These are phyloP conservation scores for Calameuta filiformis DNA, from an alignment of 2,888 invertebrate genomes.

Conservation along the genomic window DNA sequence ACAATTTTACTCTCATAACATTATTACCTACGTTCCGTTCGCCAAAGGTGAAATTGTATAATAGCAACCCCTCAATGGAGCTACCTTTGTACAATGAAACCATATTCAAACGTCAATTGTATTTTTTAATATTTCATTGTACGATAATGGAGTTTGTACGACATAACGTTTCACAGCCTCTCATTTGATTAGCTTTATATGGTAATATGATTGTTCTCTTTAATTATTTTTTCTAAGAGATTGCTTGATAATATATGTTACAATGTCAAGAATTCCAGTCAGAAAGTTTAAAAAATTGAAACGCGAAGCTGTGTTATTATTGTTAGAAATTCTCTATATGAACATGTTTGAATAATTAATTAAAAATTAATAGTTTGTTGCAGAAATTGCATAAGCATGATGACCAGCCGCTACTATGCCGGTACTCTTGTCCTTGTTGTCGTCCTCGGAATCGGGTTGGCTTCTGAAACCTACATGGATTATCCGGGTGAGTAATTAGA, in stretches of 20 bases:
- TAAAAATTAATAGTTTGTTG: neutral
- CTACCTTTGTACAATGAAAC: neutral
- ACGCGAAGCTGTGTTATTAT: neutral
- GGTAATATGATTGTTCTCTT: neutral
- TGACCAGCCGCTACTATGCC: constrained; percentile 30
- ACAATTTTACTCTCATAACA: neutral
- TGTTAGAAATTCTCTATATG: neutral
- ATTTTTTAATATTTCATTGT: neutral
- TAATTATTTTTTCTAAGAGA: neutral
- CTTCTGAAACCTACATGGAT: constrained; percentile 49
- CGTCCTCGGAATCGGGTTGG: constrained; percentile 36
- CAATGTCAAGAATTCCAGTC: neutral
- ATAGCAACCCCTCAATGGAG: neutral
- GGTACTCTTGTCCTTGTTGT: constrained; percentile 36
- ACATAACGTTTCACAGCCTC: neutral
- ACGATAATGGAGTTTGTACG: neutral
- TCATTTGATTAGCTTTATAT: neutral
- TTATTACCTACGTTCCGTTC: neutral
- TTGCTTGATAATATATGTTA: neutral
- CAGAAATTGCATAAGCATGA: constrained; percentile 26
- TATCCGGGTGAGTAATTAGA: constrained; percentile 40
- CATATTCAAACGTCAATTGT: neutral
- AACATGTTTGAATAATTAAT: neutral
- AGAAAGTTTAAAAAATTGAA: neutral
- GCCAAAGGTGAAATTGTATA: neutral